Evolutionary conservation across 1,140 invertebrate species (phyloP), one percentile per base, ranked within the genome.

Genomic region (Caenorhabditis inopinata): DNA sequence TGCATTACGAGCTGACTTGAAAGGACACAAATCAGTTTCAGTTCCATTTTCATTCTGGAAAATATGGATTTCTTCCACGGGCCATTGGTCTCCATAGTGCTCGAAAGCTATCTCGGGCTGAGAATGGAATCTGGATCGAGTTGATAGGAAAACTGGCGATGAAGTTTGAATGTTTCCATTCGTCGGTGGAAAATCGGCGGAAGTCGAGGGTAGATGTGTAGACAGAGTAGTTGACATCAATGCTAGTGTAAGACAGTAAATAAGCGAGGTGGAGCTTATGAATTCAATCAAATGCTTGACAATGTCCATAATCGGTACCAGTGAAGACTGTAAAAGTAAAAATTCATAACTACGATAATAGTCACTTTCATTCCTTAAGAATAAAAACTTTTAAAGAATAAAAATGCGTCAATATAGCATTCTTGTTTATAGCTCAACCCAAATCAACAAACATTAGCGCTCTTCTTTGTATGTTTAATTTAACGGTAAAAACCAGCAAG

Each of bases 251-350:
- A 68, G 27, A 6, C 35, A 46, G 77, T 68, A 45, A 38, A 68
- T 68, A 68, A 68, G 42, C 14, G 53, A 79, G 11, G 77, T 49
- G 35, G 45, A 79, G 38, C 53, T 68, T 21, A 79, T 45, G 49
- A 68, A 62, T 46, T 79, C 53, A 25, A 79, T 45, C 18, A 79
- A 16, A 23, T 58, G 38, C 18, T 68, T 58, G 58, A 68, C 58
- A 21, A 68, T 68, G 58, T 68, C 58, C 9, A 68, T 18, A n/a
- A 68, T 68, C 23, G 58, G 58, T 11, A 68, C n/a, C 58, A 68
- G 18, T 68, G 58, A 68, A 11, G 32, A 42, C 58, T 68, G 32
- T 38, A 68, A 68, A 68, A 32, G 16, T 14, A 32, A 21, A 29
- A 68, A 68, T 11, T 6, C 7, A 53, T 25, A n/a, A n/a, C n/a